Conservation (phyloP, 2,113 vertebrate genomes). For the Prietella phreatophila region DNA sequence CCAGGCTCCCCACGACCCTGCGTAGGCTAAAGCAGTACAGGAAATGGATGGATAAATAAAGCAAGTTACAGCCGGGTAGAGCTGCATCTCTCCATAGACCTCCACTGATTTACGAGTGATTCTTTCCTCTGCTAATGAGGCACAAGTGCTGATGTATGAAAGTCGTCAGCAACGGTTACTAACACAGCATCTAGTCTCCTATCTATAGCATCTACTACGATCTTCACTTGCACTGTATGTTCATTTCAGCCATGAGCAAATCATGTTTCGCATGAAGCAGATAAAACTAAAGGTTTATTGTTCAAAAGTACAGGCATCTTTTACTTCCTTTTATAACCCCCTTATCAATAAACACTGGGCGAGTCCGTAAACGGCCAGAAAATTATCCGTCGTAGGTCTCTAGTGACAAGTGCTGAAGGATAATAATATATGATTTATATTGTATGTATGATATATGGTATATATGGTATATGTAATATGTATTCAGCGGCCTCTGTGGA, state of each 20-base stretch:
- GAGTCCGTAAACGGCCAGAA: background rate
- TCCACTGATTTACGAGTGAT: background rate
- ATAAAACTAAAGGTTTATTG: background rate
- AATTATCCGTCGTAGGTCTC: background rate
- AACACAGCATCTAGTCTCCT: background rate
- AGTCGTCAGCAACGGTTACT: background rate
- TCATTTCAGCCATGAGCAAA: background rate
- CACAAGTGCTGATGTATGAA: background rate
- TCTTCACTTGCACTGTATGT: background rate
- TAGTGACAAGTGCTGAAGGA: conserved; percentile 5
- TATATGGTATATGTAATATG: conserved; percentile 10
- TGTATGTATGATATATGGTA: background rate
- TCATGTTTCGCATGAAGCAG: background rate
- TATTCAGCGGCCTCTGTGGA: conserved; percentile 39
- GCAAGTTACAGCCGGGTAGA: background rate
- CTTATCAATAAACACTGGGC: background rate
- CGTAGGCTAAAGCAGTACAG: too few species aligned
- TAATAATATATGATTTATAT: background rate
- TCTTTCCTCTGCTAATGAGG: background rate
- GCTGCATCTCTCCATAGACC: background rate
- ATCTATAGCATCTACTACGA: background rate
- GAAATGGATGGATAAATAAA: background rate
- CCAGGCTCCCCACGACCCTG: too few species aligned
- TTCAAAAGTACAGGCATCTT: background rate
- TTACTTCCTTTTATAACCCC: background rate